phyloP scores from a whole-genome alignment of 2,888 invertebrate genomes.

The Andrena fulva region DNA sequence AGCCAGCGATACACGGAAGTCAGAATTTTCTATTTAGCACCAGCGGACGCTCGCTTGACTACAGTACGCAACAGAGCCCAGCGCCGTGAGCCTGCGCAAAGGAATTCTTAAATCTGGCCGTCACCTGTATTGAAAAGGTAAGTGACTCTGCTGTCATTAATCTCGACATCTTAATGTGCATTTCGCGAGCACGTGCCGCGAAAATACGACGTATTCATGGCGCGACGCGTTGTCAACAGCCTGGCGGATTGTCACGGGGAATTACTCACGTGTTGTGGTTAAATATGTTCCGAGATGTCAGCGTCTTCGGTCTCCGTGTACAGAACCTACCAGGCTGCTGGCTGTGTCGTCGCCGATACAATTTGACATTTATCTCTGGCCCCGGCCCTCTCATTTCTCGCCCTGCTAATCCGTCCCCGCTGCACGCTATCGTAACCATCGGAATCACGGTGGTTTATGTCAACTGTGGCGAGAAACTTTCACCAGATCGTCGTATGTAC shows the following conservation, averaged over 20 bases:
- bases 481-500: conserved; percentile 58
- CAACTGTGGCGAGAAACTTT: conserved; percentile 67
- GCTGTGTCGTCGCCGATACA: conserved; percentile 60
- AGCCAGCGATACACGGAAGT: not conserved
- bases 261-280: conserved; percentile 55
- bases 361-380: conserved; percentile 48
- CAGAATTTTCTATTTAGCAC: not conserved
- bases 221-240: conserved; percentile 37
- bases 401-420: conserved; percentile 15
- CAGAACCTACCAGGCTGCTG: conserved; percentile 71
- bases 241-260: conserved; percentile 74
- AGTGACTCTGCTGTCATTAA: conserved; percentile 80
- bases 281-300: conserved; percentile 75
- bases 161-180: conserved; percentile 61
- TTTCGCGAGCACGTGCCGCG: conserved; percentile 53
- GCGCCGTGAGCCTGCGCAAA: conserved; percentile 83
- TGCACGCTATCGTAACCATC: not conserved
- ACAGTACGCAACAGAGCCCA: conserved; percentile 67
- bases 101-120: conserved; percentile 85
- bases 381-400: not conserved
- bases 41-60: conserved; percentile 62
- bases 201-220: conserved; percentile 53
- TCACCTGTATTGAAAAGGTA: conserved; percentile 87
- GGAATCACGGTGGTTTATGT: conserved; percentile 61
- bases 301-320: conserved; percentile 69